These are phyloP conservation scores for Paramormyrops hopkinsi DNA, from an alignment of 2,797 vertebrate species.

Conservation along the genomic window DNA sequence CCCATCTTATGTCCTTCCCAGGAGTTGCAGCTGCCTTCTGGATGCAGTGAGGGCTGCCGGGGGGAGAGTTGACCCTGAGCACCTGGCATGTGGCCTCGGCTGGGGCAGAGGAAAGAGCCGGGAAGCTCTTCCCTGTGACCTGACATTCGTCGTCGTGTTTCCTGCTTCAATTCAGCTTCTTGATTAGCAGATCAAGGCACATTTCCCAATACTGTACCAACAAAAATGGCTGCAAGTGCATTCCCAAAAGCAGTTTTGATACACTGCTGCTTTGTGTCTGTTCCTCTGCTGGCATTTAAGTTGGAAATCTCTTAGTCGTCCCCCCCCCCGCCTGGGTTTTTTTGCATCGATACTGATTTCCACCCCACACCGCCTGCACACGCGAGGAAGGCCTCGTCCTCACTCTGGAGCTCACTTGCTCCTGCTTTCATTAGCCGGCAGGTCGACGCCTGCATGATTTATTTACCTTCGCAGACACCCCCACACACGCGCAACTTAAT, in stretches of 20 bases:
- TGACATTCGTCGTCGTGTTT: background rate
- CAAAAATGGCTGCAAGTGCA: background rate
- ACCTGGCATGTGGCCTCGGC: background rate
- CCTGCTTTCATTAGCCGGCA: background rate
- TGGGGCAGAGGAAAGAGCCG: background rate
- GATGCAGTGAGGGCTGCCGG: background rate
- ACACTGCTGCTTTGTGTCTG: background rate
- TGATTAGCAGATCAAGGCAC: background rate
- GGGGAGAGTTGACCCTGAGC: background rate
- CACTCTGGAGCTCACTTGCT: background rate
- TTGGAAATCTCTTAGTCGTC: background rate
- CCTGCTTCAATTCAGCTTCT: background rate
- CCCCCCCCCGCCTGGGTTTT: background rate
- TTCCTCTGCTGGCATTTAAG: background rate
- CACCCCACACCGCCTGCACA: background rate
- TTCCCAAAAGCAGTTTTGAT: background rate
- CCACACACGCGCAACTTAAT: conserved; percentile 32
- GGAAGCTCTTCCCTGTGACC: background rate
- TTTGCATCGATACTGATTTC: background rate
- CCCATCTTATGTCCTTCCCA: background rate
- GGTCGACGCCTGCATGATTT: conserved; percentile 7
- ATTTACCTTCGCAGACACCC: background rate
- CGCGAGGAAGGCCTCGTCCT: background rate
- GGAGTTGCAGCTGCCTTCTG: background rate
- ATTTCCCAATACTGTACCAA: background rate